Evolutionary conservation across 2,888 invertebrate genomes (phyloP), one percentile per base, ranked within the genome.

Genomic region (Drosophila cracens): DNA sequence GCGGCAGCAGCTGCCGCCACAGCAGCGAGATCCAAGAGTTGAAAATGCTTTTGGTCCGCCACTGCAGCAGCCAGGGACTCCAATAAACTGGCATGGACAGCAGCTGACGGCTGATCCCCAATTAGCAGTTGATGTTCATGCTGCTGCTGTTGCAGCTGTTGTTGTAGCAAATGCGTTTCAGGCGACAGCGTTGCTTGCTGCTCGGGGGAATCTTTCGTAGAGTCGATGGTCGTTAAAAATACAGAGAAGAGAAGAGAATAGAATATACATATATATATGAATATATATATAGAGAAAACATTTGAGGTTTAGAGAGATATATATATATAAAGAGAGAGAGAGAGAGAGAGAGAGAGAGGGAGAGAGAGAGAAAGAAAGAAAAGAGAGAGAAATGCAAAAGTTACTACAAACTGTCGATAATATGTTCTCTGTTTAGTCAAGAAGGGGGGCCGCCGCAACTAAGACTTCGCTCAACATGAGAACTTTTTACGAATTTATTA

Each of bases 11-110:
- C 86, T 51, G 86, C 89, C 38, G 87, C 79, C 53, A 83, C 77
- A 56, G 88, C 79, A 79, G 85, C 87, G 56, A 89, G 75, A 73
- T 90, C 90, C 89, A 90, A 78, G 64, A 87, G 86, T 83, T 90
- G 90, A 76, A 91, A 90, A 71, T 89, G 86, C 86, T 79, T 90
- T 82, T 91, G 91, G 78, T 90, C 91, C 73, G 87, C 89, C 25
- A 91, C 91, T 40, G 87, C 87, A 76, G 87, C 86, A 69, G 86
- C 89, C 76, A 87, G 63, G 11, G 89, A 83, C 59, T 89, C 89
- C 85, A 89, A 70, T 49, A 87, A 82, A 71, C 82, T 87, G 71
- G 89, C 89, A 76, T 89, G 86, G 40, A 89, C 87, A 64, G 87
- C 87, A 63, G 81, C 78, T 52, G 87, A 34, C 43, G 66, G 81